A percentile compares a stretch with the other conserved stretches of the same genome.
Evolutionary conservation across 1,140 invertebrate species (phyloP).

Genomic region (Drosophila grimshawi): DNA sequence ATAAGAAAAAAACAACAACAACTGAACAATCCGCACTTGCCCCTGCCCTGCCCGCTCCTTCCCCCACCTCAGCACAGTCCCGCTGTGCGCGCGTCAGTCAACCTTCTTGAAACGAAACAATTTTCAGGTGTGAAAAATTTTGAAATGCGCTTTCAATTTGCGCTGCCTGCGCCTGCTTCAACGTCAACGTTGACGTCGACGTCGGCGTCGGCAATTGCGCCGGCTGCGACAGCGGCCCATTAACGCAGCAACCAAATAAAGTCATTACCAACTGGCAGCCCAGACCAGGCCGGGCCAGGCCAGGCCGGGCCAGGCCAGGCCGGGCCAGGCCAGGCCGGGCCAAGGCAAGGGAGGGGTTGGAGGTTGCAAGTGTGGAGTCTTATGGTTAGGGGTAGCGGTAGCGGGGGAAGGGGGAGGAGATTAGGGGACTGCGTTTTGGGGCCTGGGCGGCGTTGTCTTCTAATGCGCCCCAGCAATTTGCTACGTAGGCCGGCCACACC

Average conservation of each 20-base stretch:
- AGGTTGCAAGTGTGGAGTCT: background rate
- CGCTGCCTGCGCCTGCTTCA: slow-evolving; percentile 53
- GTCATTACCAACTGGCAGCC: slow-evolving; percentile 66
- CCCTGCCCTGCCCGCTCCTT: background rate
- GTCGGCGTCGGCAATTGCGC: background rate
- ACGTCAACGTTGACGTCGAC: slow-evolving; percentile 17
- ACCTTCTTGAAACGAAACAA: slow-evolving; percentile 70
- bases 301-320: background rate
- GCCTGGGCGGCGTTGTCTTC: slow-evolving; percentile 55
- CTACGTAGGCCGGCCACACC: slow-evolving; percentile 74
- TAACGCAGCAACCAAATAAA: slow-evolving; percentile 82
- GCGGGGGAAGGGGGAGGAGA: background rate
- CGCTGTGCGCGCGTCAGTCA: slow-evolving; percentile 45
- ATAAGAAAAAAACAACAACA: background rate
- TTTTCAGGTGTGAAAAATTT: slow-evolving; percentile 83
- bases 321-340: background rate
- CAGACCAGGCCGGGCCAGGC: no score
- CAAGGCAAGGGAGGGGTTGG: background rate
- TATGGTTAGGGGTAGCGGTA: background rate
- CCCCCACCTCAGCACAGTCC: slow-evolving; percentile 24
- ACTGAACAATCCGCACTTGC: background rate
- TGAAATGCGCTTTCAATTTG: slow-evolving; percentile 81
- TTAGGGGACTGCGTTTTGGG: background rate
- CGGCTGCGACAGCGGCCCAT: slow-evolving; percentile 56
- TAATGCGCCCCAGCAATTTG: slow-evolving; percentile 78